Percentiles rank a stretch among this genome's conserved stretches.
Conservation (phyloP, 2,797 vertebrate genomes). For the Gadopsis marmoratus region DNA sequence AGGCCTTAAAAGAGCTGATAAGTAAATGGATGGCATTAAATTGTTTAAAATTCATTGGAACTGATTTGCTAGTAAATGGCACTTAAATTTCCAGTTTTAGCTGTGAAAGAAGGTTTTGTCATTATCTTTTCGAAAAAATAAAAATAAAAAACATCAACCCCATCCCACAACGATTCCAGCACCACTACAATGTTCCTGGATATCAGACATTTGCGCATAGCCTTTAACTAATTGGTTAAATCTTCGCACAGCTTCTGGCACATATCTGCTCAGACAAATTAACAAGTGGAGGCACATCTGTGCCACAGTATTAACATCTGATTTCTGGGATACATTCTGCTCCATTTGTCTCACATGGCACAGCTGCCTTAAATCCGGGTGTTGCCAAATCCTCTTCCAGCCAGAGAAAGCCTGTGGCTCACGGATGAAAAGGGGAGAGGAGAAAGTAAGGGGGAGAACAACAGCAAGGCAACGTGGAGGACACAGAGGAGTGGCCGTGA, state of each 20-base stretch:
- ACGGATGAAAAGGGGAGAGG: conserved; percentile 33
- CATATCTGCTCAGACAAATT: conserved; percentile 48
- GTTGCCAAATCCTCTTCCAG: conserved; percentile 65
- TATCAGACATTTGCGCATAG: not conserved
- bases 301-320: conserved; percentile 43
- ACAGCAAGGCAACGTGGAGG: conserved; percentile 40
- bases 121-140: not conserved
- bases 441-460: not conserved
- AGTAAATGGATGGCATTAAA: not conserved
- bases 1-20: not conserved
- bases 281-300: conserved; percentile 59
- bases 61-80: not conserved
- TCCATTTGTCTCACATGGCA: conserved; percentile 66
- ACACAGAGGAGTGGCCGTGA: conserved; percentile 35
- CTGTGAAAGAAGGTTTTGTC: not conserved
- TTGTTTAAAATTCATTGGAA: not conserved
- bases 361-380: conserved; percentile 66
- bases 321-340: conserved; percentile 66
- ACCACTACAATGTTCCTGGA: not conserved
- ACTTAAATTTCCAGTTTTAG: not conserved
- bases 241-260: conserved; percentile 29
- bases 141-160: not conserved
- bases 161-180: not conserved
- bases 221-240: conserved; percentile 42
- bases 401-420: conserved; percentile 49